Evolutionary conservation across 2,797 vertebrate species (phyloP), one percentile per base, ranked within the genome.

Genomic region (Meriones psammophilus): DNA sequence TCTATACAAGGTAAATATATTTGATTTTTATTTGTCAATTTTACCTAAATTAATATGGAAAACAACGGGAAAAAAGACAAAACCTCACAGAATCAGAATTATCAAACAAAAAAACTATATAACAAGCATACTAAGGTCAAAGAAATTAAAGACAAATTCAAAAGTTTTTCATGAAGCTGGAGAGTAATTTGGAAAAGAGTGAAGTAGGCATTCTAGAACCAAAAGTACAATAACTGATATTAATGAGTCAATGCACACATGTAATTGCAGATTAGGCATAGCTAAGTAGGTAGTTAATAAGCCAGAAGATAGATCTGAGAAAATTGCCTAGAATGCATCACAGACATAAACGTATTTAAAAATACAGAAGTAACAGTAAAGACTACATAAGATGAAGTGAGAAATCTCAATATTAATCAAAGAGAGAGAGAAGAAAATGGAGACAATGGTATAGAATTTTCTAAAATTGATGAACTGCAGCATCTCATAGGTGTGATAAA

Each of bases 201-300:
- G 94, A 92, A 86, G 58, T 69, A 88, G 39, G 13, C 18, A 84
- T 77, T 80, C 71, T 62, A 89, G 18, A 10, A 50, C 17, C 46
- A 94, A 96, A 96, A 80, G 66, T 78, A 84, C 12, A 96, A 69
- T 93, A 77, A 74, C n/a, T 89, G 24, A 95, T 96, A 96, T 92
- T 94, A 89, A 95, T 50, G 96, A 94, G 54, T 91, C 26, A 68
- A 62, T 68, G 36, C 80, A 85, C 8, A 80, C 15, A 76, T 95
- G 91, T 95, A 92, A 92, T 33, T 95, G 50, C 42, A 94, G 36
- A 80, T 93, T 95, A 96, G 76, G 74, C 24, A 91, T 0, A 96
- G 66, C 36, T 97, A 69, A 87, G 79, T 56, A 94, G 69, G 95
- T 50, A 94, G 83, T 91, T 86, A 93, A 93, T 66, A 81, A 76